Conservation (phyloP, 2,113 vertebrate genomes). For the Periophthalmus modestus region DNA sequence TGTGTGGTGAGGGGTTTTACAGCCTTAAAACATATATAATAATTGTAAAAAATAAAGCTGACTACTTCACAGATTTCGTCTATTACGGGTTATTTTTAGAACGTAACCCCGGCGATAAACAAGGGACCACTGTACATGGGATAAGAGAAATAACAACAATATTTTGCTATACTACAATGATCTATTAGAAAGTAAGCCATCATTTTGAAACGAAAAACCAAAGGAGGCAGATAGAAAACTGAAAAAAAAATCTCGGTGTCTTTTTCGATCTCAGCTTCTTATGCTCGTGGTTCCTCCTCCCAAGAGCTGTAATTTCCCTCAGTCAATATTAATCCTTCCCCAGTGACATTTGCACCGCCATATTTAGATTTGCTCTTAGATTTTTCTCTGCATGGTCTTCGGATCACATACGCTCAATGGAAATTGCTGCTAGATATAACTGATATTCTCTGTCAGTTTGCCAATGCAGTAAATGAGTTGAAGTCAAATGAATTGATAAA, state of each 20-base stretch:
- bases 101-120: too few species aligned
- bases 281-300: conserved; percentile 16
- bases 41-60: too few species aligned
- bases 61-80: too few species aligned
- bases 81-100: too few species aligned
- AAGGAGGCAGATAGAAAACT: conserved; percentile 45
- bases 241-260: conserved; percentile 34
- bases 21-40: too few species aligned
- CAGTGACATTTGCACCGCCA: conserved; percentile 44
- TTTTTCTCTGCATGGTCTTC: conserved; percentile 19
- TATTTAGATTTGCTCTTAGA: conserved; percentile 51
- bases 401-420: conserved; percentile 15
- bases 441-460: neutral
- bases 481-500: neutral
- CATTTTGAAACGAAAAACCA: too few species aligned
- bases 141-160: neutral
- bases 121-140: too few species aligned
- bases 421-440: conserved; percentile 2
- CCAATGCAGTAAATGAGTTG: neutral
- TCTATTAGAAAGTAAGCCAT: neutral
- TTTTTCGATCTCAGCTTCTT: conserved; percentile 43
- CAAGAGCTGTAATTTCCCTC: conserved; percentile 45
- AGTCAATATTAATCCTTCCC: conserved; percentile 62
- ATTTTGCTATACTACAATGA: neutral
- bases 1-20: too few species aligned